Base-by-base conservation (phyloP, 2,888 invertebrate genomes). In the Caenorhabditis virilis region DNA sequence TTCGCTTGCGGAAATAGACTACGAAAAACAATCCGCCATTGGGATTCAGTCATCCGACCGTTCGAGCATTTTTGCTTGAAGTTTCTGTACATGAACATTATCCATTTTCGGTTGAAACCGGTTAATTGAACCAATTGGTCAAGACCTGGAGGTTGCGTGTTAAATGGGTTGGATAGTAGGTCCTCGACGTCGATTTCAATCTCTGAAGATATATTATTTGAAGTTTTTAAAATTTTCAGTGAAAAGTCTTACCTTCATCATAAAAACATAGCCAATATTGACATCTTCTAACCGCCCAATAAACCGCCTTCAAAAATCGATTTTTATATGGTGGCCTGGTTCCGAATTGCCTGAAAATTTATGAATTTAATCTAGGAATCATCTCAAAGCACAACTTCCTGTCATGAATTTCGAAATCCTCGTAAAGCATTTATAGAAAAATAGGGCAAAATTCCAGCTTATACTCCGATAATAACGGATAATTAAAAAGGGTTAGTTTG, bases 51-150 rank as follows among this genome's bases (percentile, higher is more conserved):
- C 77, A 80, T 78, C 33, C 80, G 65, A 30, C 80, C 80, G 54
- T 76, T 78, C 5, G 77, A 56, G 47, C 73, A 77, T 38, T 71
- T 72, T 76, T 79, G 47, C 48, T 79, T 79, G 58, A 79, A 79
- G 49, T 79, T 78, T n/a, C 79, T 49, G 49, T 79, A 79, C 48
- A 79, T 56, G 51, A 79, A 79, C 73, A 78, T 77, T 41, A 79
- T 65, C 78, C 78, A 79, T 42, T 76, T 73, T 13, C 69, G 61
- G 42, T 74, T 66, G 69, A 79, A 79, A 1, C 73, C 74, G 5
- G 78, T 78, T 1, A 74, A 36, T 26, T 66, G 61, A 22, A 69
- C 58, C 7, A 78, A 58, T 23, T 74, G 72, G 39, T 77, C 76
- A 1, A 78, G 63, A 2, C 73, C 72, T 0, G 78, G 78, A 2